A percentile compares a stretch with the other conserved stretches of the same genome.
These are phyloP conservation scores for Drosophila lacicola DNA, from an alignment of 2,888 invertebrate genomes.

Conservation along the genomic window DNA sequence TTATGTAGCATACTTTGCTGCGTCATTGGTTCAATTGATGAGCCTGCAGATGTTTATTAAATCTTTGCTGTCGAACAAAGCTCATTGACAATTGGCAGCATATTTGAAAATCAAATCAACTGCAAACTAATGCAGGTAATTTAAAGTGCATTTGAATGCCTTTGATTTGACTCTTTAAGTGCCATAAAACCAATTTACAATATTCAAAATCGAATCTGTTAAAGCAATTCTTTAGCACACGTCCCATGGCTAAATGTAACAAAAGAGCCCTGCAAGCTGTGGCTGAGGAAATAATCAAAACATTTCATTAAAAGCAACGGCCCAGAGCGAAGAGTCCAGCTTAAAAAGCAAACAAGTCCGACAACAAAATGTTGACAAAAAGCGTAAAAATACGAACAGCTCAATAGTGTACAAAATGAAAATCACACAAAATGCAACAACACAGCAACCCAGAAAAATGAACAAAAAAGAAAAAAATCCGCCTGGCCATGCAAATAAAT, in stretches of 20 bases:
- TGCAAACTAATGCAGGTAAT: conserved; percentile 19
- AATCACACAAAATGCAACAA: conserved; percentile 47
- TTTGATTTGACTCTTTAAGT: conserved; percentile 19
- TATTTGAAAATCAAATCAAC: conserved; percentile 7
- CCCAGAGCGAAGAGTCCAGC: conserved; percentile 21
- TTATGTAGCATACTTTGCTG: conserved; percentile 63
- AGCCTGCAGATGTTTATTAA: conserved; percentile 32
- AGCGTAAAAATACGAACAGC: conserved; percentile 63
- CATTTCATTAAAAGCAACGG: conserved; percentile 70
- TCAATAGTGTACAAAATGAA: conserved; percentile 66
- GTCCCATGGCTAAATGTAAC: conserved; percentile 6
- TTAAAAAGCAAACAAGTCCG: conserved; percentile 55
- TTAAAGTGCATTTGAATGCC: conserved; percentile 3
- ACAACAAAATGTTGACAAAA: conserved; percentile 73
- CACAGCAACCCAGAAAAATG: conserved; percentile 27
- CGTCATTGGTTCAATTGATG: conserved; percentile 70
- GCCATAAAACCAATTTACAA: conserved; percentile 4
- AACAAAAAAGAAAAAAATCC: conserved; percentile 37
- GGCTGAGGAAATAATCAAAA: conserved; percentile 58
- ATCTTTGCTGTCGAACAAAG: conserved; percentile 7
- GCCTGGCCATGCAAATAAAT: conserved; percentile 71
- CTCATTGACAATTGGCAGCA: neutral
- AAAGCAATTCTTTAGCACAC: conserved; percentile 17
- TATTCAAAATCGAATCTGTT: conserved; percentile 3
- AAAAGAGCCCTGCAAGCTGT: conserved; percentile 1